Percentiles rank a stretch among this genome's conserved stretches.
These are phyloP conservation scores for Gymnoscopelus microlampas DNA, from an alignment of 2,797 vertebrate species.

Conservation along the genomic window DNA sequence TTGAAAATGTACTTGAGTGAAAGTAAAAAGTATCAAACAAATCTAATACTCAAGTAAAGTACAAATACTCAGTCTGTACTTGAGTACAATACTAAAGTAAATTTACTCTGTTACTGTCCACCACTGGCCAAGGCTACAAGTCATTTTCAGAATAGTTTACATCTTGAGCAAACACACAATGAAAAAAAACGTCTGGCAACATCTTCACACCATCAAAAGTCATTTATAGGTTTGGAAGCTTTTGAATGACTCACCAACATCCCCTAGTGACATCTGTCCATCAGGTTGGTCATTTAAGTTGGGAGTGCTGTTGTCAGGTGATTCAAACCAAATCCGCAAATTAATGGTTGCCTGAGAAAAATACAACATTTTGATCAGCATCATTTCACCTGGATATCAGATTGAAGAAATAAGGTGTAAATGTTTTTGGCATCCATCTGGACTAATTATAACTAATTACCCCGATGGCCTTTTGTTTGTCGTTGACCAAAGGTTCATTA, in stretches of 20 bases:
- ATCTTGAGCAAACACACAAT: too few relatives aligned
- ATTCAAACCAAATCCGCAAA: conserved; percentile 89
- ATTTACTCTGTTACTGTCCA: too few relatives aligned
- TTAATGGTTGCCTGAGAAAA: conserved; percentile 86
- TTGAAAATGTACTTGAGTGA: too few relatives aligned
- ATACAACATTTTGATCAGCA: conserved; percentile 16
- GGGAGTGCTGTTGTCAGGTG: conserved; percentile 72
- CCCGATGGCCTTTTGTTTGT: conserved; percentile 89
- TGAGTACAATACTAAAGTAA: too few relatives aligned
- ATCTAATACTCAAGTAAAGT: too few relatives aligned
- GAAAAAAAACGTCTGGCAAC: too few relatives aligned
- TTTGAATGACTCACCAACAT: conserved; percentile 55
- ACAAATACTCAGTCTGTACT: too few relatives aligned
- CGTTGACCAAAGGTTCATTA: conserved; percentile 85
- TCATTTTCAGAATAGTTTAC: too few relatives aligned
- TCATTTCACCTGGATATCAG: not conserved
- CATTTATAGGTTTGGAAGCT: not conserved
- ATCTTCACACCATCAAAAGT: too few relatives aligned
- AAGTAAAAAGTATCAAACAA: too few relatives aligned
- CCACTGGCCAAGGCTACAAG: too few relatives aligned
- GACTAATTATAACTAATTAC: conserved; percentile 72
- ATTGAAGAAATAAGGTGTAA: not conserved
- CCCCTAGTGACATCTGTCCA: conserved; percentile 49
- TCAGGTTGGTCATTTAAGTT: conserved; percentile 63
- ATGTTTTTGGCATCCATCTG: not conserved